These are phyloP conservation scores for Antitype chi DNA, from an alignment of 2,888 invertebrate species.

Conservation along the genomic window DNA sequence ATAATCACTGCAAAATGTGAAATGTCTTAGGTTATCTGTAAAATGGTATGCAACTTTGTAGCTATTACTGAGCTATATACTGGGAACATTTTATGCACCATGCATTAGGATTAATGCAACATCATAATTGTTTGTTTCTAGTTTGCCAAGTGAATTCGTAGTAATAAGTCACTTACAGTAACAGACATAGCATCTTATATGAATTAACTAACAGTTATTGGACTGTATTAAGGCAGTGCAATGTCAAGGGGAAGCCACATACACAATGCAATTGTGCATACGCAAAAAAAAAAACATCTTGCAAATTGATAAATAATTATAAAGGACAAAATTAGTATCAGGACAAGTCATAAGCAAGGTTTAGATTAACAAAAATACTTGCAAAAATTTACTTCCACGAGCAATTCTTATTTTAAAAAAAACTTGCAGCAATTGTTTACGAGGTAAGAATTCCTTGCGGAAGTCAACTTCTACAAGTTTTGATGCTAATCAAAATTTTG, in stretches of 20 bases:
- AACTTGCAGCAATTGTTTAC: neutral
- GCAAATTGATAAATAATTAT: neutral
- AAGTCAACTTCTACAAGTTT: neutral
- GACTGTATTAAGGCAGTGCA: neutral
- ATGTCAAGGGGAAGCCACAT: neutral
- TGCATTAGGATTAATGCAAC: neutral
- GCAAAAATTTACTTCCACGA: neutral
- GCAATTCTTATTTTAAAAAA: neutral
- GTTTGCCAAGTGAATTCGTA: neutral
- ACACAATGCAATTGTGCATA: neutral
- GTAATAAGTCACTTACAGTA: neutral
- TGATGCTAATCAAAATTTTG: neutral
- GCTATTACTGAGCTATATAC: neutral
- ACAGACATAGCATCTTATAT: neutral
- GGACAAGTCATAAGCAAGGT: neutral
- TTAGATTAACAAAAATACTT: neutral
- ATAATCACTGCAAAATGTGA: constrained; percentile 16
- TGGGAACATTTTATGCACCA: neutral
- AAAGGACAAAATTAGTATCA: constrained; percentile 6
- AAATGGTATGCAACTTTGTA: neutral
- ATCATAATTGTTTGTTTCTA: neutral
- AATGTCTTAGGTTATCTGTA: constrained; percentile 14
- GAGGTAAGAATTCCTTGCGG: neutral
- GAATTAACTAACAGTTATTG: neutral
- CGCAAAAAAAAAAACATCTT: neutral